These are phyloP conservation scores for Aphodius sticticus DNA, from an alignment of 2,888 invertebrate genomes.

Conservation along the genomic window DNA sequence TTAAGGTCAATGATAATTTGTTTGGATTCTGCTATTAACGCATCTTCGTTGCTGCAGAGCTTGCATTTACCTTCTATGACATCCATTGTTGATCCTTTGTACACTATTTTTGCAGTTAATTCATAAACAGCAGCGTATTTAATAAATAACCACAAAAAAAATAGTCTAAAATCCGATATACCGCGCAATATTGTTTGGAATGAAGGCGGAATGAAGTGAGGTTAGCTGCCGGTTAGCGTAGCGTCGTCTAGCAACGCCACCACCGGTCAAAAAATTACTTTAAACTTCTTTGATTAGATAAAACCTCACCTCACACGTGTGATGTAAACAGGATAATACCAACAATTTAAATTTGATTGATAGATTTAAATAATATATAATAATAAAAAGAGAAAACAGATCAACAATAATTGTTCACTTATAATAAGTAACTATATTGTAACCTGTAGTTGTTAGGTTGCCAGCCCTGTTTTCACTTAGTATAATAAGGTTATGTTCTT, in stretches of 20 bases:
- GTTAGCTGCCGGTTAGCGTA: too few species aligned
- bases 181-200: neutral
- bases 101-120: neutral
- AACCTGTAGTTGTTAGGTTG: neutral
- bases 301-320: neutral
- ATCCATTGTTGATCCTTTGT: constrained; percentile 31
- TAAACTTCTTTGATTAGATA: constrained; percentile 4
- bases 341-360: too few species aligned
- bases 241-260: too few species aligned
- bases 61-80: constrained; percentile 21
- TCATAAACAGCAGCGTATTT: neutral
- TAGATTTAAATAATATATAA: too few species aligned
- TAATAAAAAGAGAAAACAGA: too few species aligned
- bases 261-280: neutral
- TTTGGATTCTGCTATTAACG: neutral
- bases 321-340: too few species aligned
- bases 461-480: neutral
- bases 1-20: neutral
- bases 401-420: too few species aligned
- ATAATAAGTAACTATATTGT: too few species aligned
- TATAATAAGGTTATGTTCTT: neutral
- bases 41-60: constrained; percentile 30
- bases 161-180: neutral
- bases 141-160: neutral
- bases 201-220: too few species aligned